Conservation (phyloP, 2,797 vertebrate genomes). For the Numenius phaeopus region DNA sequence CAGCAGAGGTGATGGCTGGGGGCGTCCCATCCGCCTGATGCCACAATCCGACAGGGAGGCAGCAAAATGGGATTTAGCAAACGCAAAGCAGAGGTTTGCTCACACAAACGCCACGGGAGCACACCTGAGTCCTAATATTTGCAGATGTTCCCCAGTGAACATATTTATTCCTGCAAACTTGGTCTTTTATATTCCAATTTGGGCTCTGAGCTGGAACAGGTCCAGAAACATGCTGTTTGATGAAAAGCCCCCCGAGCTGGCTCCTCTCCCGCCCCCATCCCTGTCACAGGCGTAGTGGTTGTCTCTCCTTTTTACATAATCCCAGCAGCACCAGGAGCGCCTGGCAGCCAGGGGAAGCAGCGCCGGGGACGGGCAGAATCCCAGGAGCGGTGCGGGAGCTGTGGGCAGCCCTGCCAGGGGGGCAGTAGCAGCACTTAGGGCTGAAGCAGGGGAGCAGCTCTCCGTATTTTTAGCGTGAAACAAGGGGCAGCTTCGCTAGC, state of each 20-base stretch:
- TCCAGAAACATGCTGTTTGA: conserved; percentile 17
- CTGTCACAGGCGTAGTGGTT: neutral
- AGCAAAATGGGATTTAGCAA: rapidly evolving
- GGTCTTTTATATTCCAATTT: neutral
- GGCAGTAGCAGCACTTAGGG: neutral
- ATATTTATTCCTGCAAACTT: neutral
- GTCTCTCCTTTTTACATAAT: conserved; percentile 65
- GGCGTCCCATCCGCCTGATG: neutral
- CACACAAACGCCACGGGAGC: neutral
- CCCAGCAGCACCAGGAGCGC: conserved; percentile 18
- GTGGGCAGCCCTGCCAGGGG: neutral
- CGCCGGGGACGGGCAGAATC: neutral
- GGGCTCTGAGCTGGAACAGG: conserved; percentile 48
- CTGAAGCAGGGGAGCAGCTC: rapidly evolving
- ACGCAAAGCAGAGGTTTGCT: neutral
- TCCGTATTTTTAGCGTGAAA: neutral
- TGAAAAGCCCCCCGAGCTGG: conserved; percentile 33
- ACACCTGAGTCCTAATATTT: neutral
- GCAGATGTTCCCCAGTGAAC: neutral
- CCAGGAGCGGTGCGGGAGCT: neutral
- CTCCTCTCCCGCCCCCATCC: conserved; percentile 49
- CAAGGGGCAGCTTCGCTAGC: neutral
- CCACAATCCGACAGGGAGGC: neutral
- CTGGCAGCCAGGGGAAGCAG: conserved; percentile 61
- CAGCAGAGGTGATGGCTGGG: neutral